Evolutionary conservation across 2,113 vertebrate genomes (phyloP).

Genomic region (Glaucidium brasilianum): DNA sequence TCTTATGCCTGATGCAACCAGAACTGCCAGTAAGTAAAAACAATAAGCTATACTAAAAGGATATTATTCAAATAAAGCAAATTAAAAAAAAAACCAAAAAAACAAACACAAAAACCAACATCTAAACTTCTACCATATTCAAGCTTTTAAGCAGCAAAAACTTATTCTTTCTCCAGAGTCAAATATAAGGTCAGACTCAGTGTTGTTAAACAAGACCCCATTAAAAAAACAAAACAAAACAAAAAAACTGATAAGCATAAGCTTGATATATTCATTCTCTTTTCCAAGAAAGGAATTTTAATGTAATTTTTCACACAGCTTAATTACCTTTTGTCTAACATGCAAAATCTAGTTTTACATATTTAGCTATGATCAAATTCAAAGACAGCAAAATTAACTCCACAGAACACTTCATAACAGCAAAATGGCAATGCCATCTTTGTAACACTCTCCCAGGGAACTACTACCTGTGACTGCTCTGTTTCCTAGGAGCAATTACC

Average conservation of each 20-base stretch:
- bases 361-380: background rate
- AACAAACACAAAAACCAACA: too few species aligned
- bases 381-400: background rate
- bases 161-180: background rate
- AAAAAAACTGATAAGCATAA: background rate
- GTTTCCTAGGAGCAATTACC: background rate
- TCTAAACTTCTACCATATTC: background rate
- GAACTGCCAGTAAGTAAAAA: background rate
- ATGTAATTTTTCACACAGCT: background rate
- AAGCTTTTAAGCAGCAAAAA: background rate
- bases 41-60: background rate
- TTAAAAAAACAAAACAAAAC: background rate
- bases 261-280: background rate
- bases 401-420: background rate
- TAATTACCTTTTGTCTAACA: background rate
- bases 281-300: background rate
- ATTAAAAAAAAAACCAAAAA: background rate
- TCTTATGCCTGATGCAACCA: background rate
- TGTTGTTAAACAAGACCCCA: fast-evolving
- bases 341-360: background rate
- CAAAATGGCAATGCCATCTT: background rate
- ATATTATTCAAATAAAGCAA: background rate
- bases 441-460: background rate
- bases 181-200: background rate
- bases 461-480: background rate